These are phyloP conservation scores for Megalops cyprinoides DNA, from an alignment of 2,797 vertebrate genomes.

Conservation along the genomic window DNA sequence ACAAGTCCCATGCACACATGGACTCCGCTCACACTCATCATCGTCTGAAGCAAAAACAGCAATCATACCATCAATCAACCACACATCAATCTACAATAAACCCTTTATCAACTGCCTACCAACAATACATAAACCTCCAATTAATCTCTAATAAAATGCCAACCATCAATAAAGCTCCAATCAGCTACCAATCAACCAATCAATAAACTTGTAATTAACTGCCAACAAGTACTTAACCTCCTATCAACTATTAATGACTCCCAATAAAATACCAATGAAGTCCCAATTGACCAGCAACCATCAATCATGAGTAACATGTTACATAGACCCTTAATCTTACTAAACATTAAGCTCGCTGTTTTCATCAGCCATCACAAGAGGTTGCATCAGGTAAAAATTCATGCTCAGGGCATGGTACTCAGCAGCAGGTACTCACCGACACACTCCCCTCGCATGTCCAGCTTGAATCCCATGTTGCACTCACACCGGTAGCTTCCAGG, in stretches of 20 bases:
- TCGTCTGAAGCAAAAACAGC: constrained; percentile 79
- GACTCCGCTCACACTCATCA: constrained; percentile 90
- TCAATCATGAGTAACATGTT: neutral
- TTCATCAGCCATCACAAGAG: neutral
- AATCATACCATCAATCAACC: neutral
- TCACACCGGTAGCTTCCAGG: constrained; percentile 88
- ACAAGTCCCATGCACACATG: constrained; percentile 90
- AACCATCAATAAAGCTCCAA: no score
- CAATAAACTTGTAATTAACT: neutral
- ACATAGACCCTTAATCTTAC: neutral
- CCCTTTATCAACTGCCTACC: neutral
- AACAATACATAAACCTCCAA: neutral
- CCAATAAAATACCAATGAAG: no score
- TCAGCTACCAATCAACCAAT: neutral
- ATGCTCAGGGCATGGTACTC: no score
- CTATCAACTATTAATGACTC: neutral
- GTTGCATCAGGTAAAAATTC: no score
- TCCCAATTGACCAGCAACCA: neutral
- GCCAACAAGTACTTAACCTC: neutral
- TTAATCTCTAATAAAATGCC: neutral
- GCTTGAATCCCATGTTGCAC: constrained; percentile 92
- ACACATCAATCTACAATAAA: neutral
- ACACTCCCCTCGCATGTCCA: constrained; percentile 87
- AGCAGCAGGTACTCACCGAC: no score
- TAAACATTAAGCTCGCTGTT: neutral